phyloP scores from a whole-genome alignment of 1,140 invertebrate genomes.

The Phymastichus coffea region DNA sequence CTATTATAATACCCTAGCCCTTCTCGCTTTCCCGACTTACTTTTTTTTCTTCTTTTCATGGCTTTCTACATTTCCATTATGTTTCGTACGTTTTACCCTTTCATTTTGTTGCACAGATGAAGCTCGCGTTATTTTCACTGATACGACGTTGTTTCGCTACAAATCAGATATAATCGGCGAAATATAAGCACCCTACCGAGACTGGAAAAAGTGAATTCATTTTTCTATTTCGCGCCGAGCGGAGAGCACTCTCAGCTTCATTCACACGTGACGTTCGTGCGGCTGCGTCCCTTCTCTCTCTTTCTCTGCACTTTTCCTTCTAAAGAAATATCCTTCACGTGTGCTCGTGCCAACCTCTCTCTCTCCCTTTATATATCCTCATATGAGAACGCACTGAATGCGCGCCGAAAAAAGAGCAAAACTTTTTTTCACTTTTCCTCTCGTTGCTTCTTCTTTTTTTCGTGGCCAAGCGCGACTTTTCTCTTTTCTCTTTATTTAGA shows the following conservation, averaged over 20 bases:
- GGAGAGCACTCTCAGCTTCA: slow-evolving; percentile 29
- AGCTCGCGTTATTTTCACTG: too few species aligned
- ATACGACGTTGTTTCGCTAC: too few species aligned
- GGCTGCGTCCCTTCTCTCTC: slow-evolving; percentile 32
- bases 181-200: too few species aligned
- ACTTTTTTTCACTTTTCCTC: slow-evolving; percentile 22
- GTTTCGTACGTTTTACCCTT: background rate
- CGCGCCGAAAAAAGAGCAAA: too few species aligned
- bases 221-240: slow-evolving; percentile 11
- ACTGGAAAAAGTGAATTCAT: too few species aligned
- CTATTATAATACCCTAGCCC: slow-evolving; percentile 12
- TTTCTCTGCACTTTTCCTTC: too few species aligned
- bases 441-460: background rate
- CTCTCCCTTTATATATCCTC: slow-evolving; percentile 36
- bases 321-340: too few species aligned
- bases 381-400: slow-evolving; percentile 40
- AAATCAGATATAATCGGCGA: too few species aligned
- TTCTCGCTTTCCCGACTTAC: background rate
- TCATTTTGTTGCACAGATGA: background rate
- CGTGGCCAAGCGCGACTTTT: slow-evolving; percentile 9
- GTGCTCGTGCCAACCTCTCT: slow-evolving; percentile 27
- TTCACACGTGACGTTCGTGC: slow-evolving; percentile 31
- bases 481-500: background rate
- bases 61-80: background rate
- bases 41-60: background rate